Evolutionary conservation across 2,888 invertebrate species (phyloP).

Genomic region (Lycocerus yunnanus): DNA sequence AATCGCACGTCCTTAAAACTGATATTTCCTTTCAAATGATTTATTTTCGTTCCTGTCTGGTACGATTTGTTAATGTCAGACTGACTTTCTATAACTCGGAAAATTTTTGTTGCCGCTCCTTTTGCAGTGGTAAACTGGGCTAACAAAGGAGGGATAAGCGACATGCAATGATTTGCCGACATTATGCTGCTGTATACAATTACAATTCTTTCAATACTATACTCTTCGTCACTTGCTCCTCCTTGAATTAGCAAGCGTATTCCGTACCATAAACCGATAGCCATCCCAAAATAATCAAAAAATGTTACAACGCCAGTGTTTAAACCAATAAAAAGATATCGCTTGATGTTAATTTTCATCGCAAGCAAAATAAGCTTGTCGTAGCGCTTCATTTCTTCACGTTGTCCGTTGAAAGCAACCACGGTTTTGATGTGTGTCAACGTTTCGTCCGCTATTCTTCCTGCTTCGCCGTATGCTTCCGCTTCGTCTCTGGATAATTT

Average conservation of each 20-base stretch:
- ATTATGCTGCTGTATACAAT: not conserved
- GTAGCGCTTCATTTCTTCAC: too few species aligned
- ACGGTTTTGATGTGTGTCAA: too few species aligned
- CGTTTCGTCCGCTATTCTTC: constrained; percentile 40
- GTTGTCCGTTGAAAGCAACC: too few species aligned
- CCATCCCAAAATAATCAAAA: too few species aligned
- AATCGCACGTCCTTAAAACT: not conserved
- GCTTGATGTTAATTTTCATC: too few species aligned
- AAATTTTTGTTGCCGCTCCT: not conserved
- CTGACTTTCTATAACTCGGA: not conserved
- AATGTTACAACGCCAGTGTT: too few species aligned
- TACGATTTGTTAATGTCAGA: constrained; percentile 37
- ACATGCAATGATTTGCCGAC: not conserved
- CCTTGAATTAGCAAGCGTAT: too few species aligned
- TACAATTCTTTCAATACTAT: not conserved
- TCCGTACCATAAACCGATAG: too few species aligned
- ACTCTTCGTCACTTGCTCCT: constrained; percentile 63
- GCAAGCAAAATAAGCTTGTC: too few species aligned
- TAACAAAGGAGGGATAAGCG: not conserved
- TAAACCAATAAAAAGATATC: too few species aligned
- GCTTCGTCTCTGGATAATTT: too few species aligned
- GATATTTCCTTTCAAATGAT: not conserved
- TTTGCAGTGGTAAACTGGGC: not conserved
- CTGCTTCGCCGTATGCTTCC: too few species aligned
- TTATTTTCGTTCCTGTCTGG: constrained; percentile 55